Conservation (phyloP, 2,113 vertebrate genomes). For the Phyllopteryx taeniolatus region DNA sequence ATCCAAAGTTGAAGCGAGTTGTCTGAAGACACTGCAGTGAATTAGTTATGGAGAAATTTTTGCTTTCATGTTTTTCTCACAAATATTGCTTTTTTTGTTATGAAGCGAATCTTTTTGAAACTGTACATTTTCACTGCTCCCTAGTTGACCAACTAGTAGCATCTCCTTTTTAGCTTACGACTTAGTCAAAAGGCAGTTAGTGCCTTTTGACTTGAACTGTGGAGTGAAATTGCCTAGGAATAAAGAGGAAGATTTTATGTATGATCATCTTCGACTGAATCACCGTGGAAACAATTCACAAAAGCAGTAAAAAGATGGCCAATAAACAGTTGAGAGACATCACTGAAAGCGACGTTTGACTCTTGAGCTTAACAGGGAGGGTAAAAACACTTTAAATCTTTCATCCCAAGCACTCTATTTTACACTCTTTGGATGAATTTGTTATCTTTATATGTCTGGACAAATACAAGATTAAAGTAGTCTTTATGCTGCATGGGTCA, state of each 20-base stretch:
- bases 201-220: slow-evolving; percentile 40
- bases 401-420: slow-evolving; percentile 44
- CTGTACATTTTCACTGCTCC: slow-evolving; percentile 12
- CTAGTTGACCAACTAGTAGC: neutral
- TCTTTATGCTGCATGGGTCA: slow-evolving; percentile 34
- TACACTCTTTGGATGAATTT: slow-evolving; percentile 36
- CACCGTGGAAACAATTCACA: slow-evolving; percentile 55
- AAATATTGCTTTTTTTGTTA: slow-evolving; percentile 13
- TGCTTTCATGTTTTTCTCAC: slow-evolving; percentile 3
- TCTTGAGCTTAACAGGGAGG: slow-evolving; percentile 32
- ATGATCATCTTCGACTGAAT: slow-evolving; percentile 42
- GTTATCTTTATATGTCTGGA: slow-evolving; percentile 61
- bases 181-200: slow-evolving; percentile 25
- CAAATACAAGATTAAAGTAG: slow-evolving; percentile 66
- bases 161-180: slow-evolving; percentile 15
- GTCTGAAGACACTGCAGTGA: neutral
- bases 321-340: slow-evolving; percentile 55
- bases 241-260: slow-evolving; percentile 52
- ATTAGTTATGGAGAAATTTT: slow-evolving; percentile 3
- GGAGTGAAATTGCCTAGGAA: slow-evolving; percentile 36
- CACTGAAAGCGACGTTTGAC: slow-evolving; percentile 51
- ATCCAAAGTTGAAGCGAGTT: slow-evolving; percentile 3
- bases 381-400: slow-evolving; percentile 60
- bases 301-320: slow-evolving; percentile 56
- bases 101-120: slow-evolving; percentile 18